phyloP scores from a whole-genome alignment of 2,113 vertebrate species.

The Pimephales promelas region DNA sequence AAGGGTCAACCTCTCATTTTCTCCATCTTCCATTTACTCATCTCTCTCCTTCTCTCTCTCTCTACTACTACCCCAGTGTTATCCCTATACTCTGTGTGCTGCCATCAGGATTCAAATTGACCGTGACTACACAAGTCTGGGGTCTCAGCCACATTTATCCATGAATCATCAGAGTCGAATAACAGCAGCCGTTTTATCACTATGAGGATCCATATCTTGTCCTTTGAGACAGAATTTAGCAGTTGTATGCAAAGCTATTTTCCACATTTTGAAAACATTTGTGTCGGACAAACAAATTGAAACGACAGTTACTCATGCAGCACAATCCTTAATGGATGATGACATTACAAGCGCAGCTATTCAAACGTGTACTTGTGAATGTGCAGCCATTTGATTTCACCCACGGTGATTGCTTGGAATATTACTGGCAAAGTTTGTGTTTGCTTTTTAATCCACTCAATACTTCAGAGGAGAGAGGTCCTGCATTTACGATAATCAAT shows the following conservation, averaged over 20 bases:
- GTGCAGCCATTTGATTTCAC: neutral
- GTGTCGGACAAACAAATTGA: constrained; percentile 38
- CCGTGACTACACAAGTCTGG: neutral
- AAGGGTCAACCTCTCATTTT: constrained; percentile 33
- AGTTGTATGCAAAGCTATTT: neutral
- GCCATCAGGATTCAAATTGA: constrained; percentile 30
- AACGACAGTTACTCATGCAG: constrained; percentile 17
- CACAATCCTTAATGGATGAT: constrained; percentile 27
- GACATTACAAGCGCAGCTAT: constrained; percentile 10
- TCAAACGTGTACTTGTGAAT: constrained; percentile 19
- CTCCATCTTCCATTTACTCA: neutral
- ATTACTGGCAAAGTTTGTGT: constrained; percentile 32
- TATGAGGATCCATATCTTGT: neutral
- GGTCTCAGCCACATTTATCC: constrained; percentile 2
- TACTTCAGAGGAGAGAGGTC: constrained; percentile 29
- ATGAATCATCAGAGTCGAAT: constrained; percentile 25
- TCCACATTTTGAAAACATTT: neutral
- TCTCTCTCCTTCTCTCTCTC: constrained; percentile 20
- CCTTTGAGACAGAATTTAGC: neutral
- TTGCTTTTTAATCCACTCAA: constrained; percentile 21
- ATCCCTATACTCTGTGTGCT: constrained; percentile 19
- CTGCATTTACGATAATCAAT: constrained; percentile 28
- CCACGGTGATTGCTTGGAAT: neutral
- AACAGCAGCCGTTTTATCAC: constrained; percentile 29
- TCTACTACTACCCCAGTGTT: neutral